phyloP scores from a whole-genome alignment of 2,888 invertebrate species.

The Cyclophora punctaria region DNA sequence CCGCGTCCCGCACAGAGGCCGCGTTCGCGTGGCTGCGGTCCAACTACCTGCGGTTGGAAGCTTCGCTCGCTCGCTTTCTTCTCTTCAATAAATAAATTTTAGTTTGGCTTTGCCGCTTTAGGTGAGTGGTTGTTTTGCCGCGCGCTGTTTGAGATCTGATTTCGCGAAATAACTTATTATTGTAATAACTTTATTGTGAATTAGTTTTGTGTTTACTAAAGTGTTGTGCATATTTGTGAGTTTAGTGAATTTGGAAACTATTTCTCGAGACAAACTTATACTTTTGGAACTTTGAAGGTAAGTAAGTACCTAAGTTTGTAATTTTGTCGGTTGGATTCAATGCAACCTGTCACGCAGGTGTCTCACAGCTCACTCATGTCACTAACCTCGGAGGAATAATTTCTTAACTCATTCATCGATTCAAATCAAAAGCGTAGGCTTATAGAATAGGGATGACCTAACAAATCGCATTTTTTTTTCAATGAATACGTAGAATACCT shows the following conservation, averaged over 20 bases:
- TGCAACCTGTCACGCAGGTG: conserved; percentile 73
- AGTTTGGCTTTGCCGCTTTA: conserved; percentile 51
- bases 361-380: conserved; percentile 54
- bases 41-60: background rate
- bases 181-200: conserved; percentile 40
- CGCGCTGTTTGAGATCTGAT: conserved; percentile 29
- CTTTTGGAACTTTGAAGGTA: conserved; percentile 34
- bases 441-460: background rate
- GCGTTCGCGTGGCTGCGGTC: no score
- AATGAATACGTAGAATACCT: no score
- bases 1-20: no score
- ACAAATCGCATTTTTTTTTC: no score
- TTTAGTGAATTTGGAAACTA: conserved; percentile 26
- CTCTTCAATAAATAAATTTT: conserved; percentile 14
- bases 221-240: conserved; percentile 38
- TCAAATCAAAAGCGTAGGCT: conserved; percentile 4
- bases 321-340: conserved; percentile 45
- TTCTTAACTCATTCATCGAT: conserved; percentile 16
- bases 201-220: conserved; percentile 36
- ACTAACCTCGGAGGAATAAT: conserved; percentile 57
- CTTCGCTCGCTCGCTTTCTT: conserved; percentile 6
- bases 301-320: conserved; percentile 20
- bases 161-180: conserved; percentile 60
- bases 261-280: conserved; percentile 26
- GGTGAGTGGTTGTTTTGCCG: conserved; percentile 27